These are phyloP conservation scores for Euthynnus affinis DNA, from an alignment of 2,797 vertebrate species.

Conservation along the genomic window DNA sequence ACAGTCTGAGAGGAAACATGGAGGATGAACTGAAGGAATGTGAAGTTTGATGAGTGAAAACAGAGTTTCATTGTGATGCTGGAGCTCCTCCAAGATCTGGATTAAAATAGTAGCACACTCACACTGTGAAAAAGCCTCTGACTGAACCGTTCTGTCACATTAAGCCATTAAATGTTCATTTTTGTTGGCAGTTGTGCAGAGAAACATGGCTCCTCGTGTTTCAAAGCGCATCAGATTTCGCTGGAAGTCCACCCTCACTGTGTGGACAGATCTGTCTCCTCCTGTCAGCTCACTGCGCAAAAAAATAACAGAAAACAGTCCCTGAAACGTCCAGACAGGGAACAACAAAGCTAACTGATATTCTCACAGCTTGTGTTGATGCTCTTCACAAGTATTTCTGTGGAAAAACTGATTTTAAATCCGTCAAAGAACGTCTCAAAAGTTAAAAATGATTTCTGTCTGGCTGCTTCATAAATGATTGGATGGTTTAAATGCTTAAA, in stretches of 20 bases:
- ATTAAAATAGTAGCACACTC: constrained; percentile 18
- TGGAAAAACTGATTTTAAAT: too few relatives aligned
- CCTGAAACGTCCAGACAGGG: background rate
- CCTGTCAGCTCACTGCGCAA: background rate
- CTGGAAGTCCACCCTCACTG: background rate
- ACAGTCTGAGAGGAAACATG: background rate
- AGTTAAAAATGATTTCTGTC: background rate
- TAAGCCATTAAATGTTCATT: background rate
- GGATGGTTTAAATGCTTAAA: too few relatives aligned
- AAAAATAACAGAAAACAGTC: background rate
- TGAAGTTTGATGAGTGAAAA: constrained; percentile 4
- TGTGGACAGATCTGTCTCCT: background rate
- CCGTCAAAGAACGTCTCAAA: too few relatives aligned
- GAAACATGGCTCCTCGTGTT: background rate
- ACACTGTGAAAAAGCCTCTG: background rate
- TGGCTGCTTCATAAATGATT: background rate
- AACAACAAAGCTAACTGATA: background rate
- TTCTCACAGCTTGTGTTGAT: background rate
- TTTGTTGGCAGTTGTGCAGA: too few relatives aligned
- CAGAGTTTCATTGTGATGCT: background rate
- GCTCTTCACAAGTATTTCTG: background rate
- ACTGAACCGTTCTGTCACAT: background rate
- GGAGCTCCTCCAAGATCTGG: constrained; percentile 18
- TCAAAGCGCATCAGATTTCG: too few relatives aligned
- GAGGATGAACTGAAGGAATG: background rate